Base-by-base conservation (phyloP, 1,140 invertebrate genomes). In the Probaryconus sp. region DNA sequence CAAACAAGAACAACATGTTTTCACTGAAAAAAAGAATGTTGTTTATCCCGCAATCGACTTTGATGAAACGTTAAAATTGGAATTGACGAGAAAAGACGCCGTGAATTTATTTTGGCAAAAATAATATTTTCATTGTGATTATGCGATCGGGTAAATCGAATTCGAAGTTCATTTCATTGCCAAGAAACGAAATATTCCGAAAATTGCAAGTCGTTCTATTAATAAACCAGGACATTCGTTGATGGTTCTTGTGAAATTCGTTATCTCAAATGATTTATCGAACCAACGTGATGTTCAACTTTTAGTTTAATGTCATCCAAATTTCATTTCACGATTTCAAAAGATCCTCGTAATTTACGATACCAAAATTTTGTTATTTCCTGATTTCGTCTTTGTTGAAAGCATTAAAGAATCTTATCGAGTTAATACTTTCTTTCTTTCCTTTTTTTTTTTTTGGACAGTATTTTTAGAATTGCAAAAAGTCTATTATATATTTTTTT, bases 251-350 rank as follows among this genome's bases (percentile, higher is more conserved):
- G 21, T 20, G 31, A 60, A 47, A 60, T 48, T n/a, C 5, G 18
- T 17, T 58, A 58, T 58, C 53, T 45, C 13, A 40, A 58, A 45
- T 45, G 53, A 45, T 58, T 58, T 58, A 58, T 58, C 40, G 40
- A 13, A 45, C 35, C 6, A 13, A 33, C 18, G 38, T 42, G 7
- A 17, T n/a, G 10, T 13, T 31, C 24, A 18, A 20, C 2, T n/a
- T n/a, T 20, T 14, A 11, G 1, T 3, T 7, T n/a, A 16, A 17
- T 45, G 40, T 45, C 53, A 26, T 45, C 26, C 5, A n/a, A 56
- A 42, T 50, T 37, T 47, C 35, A 35, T 67, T 56, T 14, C n/a
- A n/a, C n/a, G n/a, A n/a, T n/a, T n/a, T n/a, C n/a, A n/a, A n/a
- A n/a, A n/a, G n/a, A n/a, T n/a, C n/a, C n/a, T n/a, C n/a, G n/a